These are phyloP conservation scores for Lindbergichthys nudifrons DNA, from an alignment of 2,797 vertebrate species.

Conservation along the genomic window DNA sequence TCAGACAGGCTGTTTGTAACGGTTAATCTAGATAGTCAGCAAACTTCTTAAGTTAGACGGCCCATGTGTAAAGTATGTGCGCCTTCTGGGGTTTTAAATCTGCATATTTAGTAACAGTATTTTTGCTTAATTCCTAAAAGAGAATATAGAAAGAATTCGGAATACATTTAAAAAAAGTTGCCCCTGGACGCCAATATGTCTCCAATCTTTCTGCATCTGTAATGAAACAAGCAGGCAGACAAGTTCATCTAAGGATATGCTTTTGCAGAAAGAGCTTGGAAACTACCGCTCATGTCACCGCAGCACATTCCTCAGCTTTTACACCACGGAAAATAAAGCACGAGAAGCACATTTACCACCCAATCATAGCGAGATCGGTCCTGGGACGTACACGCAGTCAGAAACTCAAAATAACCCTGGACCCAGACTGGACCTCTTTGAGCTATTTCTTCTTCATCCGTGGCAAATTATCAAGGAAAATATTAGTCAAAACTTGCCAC, in stretches of 20 bases:
- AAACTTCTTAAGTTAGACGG: neutral
- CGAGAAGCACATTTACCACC: conserved; percentile 63
- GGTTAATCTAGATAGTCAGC: conserved; percentile 2
- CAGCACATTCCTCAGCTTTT: conserved; percentile 69
- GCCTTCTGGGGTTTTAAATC: neutral
- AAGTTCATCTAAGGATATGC: conserved; percentile 77
- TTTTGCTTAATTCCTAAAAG: conserved; percentile 3
- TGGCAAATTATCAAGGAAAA: conserved; percentile 82
- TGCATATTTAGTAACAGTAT: neutral
- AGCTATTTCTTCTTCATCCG: conserved; percentile 54
- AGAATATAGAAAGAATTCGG: conserved; percentile 3
- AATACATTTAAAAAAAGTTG: neutral
- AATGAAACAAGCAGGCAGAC: conserved; percentile 38
- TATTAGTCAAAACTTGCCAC: conserved; percentile 80
- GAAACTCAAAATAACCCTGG: conserved; percentile 70
- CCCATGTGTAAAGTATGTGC: neutral
- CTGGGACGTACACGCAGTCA: conserved; percentile 45
- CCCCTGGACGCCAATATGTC: conserved; percentile 3
- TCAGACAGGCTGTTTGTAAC: conserved; percentile 30
- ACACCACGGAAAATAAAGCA: conserved; percentile 76
- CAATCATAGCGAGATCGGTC: conserved; percentile 53
- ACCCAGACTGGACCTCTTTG: conserved; percentile 55
- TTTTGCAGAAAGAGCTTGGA: conserved; percentile 63
- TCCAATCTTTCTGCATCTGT: conserved; percentile 11
- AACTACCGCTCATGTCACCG: conserved; percentile 70